Conservation (phyloP, 2,113 vertebrate species). For the Hipposideros armiger region DNA sequence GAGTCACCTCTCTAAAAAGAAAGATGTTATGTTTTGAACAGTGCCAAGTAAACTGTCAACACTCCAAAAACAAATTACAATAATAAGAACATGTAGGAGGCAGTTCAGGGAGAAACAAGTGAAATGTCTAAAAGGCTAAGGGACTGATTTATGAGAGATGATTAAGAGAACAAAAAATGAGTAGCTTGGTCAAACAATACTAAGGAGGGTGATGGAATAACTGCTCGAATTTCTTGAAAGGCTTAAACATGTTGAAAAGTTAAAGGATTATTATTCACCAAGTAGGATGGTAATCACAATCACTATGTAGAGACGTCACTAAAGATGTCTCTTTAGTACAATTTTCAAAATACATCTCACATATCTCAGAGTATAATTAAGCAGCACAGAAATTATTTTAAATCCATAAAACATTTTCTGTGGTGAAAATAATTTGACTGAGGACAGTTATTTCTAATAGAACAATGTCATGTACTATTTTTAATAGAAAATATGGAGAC, state of each 20-base stretch:
- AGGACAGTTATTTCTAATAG: neutral
- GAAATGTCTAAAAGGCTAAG: slow-evolving; percentile 19
- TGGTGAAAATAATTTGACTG: slow-evolving; percentile 1
- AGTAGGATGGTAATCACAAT: neutral
- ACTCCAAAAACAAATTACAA: slow-evolving; percentile 67
- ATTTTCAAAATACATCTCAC: neutral
- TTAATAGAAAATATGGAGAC: neutral
- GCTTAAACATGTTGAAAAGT: neutral
- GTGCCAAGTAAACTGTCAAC: slow-evolving; percentile 63
- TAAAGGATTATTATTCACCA: slow-evolving; percentile 4
- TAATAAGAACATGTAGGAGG: slow-evolving; percentile 47
- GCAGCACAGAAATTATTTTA: neutral
- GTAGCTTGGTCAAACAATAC: neutral
- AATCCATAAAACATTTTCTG: neutral
- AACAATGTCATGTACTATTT: neutral
- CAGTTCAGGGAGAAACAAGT: slow-evolving; percentile 44
- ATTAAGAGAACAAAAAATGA: slow-evolving; percentile 47
- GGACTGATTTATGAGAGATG: slow-evolving; percentile 38
- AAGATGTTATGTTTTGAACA: slow-evolving; percentile 57
- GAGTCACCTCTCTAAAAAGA: slow-evolving; percentile 27
- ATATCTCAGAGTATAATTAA: neutral
- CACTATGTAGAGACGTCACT: neutral
- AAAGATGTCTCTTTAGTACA: neutral
- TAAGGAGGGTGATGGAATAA: neutral
- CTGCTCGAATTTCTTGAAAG: neutral